phyloP scores from a whole-genome alignment of 2,113 vertebrate genomes.

The Scalopus aquaticus region DNA sequence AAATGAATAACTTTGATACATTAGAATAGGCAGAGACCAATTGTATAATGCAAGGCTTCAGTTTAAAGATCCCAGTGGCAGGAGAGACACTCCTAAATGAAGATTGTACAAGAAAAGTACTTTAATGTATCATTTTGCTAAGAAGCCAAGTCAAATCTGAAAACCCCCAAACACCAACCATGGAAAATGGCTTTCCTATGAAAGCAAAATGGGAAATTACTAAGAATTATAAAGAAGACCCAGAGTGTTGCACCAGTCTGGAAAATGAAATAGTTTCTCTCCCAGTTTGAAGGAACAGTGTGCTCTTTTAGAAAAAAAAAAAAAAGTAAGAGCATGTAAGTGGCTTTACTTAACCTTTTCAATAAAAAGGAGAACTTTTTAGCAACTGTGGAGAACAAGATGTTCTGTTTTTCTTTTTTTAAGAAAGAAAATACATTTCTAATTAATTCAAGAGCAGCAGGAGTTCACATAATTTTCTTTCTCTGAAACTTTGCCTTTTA shows the following conservation, averaged over 20 bases:
- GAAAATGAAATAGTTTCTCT: neutral
- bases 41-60: neutral
- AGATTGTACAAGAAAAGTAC: neutral
- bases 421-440: constrained; percentile 48
- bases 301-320: neutral
- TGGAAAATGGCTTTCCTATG: neutral
- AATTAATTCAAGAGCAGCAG: constrained; percentile 60
- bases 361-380: constrained; percentile 55
- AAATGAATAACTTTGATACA: neutral
- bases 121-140: neutral
- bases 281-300: neutral
- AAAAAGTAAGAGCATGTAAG: neutral
- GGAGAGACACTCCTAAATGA: neutral
- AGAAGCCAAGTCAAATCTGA: neutral
- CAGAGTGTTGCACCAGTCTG: neutral
- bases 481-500: constrained; percentile 49
- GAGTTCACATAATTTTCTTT: constrained; percentile 57
- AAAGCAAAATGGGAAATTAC: neutral
- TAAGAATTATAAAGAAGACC: neutral
- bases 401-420: constrained; percentile 36
- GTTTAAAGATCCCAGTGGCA: neutral
- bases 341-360: constrained; percentile 62
- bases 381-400: constrained; percentile 38
- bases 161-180: neutral
- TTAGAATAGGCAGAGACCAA: neutral